Percentiles rank a stretch among this genome's conserved stretches.
Evolutionary conservation across 2,888 invertebrate species (phyloP).

Genomic region (Heliconius ismenius): DNA sequence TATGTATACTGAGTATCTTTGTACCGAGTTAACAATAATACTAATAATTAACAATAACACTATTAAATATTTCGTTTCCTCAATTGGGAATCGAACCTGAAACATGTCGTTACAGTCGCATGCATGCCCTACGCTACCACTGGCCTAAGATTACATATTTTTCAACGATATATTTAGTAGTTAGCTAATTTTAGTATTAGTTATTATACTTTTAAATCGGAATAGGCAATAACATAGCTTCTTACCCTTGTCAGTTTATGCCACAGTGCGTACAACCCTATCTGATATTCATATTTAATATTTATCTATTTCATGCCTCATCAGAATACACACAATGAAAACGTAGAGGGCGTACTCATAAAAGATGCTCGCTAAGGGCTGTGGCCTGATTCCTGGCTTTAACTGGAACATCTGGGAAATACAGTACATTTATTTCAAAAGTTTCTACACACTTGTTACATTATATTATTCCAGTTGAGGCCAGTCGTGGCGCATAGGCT

Average conservation of each 20-base stretch:
- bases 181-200: too few species aligned
- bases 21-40: too few species aligned
- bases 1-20: not conserved
- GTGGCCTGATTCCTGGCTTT: slow-evolving; percentile 50
- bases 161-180: too few species aligned
- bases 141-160: too few species aligned
- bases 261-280: slow-evolving; percentile 21
- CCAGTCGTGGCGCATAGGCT: too few species aligned
- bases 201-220: too few species aligned
- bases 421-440: slow-evolving; percentile 49
- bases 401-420: slow-evolving; percentile 49
- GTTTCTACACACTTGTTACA: slow-evolving; percentile 33
- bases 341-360: slow-evolving; percentile 47
- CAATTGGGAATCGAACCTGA: too few species aligned
- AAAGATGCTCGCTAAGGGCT: slow-evolving; percentile 52
- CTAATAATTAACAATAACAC: not conserved
- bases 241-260: not conserved
- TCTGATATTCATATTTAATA: slow-evolving; percentile 42
- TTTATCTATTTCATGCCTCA: slow-evolving; percentile 42
- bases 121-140: too few species aligned
- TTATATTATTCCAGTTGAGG: not conserved
- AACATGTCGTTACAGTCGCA: too few species aligned
- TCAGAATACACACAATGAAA: slow-evolving; percentile 41
- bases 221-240: too few species aligned
- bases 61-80: too few species aligned